Conservation (phyloP, 2,797 vertebrate genomes). For the Vespertilio murinus region DNA sequence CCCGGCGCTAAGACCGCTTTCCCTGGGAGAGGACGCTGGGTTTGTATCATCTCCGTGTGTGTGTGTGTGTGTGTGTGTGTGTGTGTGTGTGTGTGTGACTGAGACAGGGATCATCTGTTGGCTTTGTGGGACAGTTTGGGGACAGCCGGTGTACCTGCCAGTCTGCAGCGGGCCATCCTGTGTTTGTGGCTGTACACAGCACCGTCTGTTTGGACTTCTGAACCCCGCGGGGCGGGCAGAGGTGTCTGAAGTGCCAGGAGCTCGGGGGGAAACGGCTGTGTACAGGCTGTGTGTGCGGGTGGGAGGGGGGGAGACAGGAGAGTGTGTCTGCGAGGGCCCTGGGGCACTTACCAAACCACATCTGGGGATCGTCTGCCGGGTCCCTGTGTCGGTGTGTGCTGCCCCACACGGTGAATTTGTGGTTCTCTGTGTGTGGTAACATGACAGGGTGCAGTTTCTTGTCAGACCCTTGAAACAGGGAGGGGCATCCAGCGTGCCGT, state of each 20-base stretch:
- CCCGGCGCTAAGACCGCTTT: background rate
- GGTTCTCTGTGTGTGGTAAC: background rate
- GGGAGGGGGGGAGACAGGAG: background rate
- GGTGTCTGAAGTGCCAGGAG: background rate
- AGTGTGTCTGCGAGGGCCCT: background rate
- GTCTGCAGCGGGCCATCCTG: background rate
- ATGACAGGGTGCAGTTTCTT: background rate
- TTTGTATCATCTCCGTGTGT: background rate
- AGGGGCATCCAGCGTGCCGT: background rate
- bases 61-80: background rate
- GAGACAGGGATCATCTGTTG: background rate
- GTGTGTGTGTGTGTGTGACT: background rate
- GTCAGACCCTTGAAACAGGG: background rate
- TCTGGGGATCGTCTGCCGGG: background rate
- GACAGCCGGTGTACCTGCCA: slow-evolving; percentile 21
- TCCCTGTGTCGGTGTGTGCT: background rate
- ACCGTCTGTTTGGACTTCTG: background rate
- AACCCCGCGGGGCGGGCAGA: background rate
- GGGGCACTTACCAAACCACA: background rate
- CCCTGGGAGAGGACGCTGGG: background rate
- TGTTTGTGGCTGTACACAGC: background rate
- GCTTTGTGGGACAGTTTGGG: slow-evolving; percentile 37
- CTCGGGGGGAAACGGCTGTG: background rate
- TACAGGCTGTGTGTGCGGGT: background rate
- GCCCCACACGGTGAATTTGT: background rate